Evolutionary conservation across 2,888 invertebrate genomes (phyloP).

Genomic region (Dioctria rufipes): DNA sequence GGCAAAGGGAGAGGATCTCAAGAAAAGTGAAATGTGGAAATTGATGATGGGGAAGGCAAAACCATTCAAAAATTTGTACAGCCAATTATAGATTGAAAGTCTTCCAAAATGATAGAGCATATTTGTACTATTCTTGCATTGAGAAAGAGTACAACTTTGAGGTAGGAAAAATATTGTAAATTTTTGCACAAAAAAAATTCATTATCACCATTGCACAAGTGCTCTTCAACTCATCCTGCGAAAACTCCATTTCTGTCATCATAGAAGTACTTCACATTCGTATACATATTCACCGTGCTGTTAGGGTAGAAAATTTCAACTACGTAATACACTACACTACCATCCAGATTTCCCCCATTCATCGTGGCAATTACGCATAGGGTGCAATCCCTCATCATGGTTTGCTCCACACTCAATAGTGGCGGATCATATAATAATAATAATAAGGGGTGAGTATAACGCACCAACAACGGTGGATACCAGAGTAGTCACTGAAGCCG

Average conservation of each 20-base stretch:
- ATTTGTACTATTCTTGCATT: too few relatives aligned
- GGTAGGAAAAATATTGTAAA: too few relatives aligned
- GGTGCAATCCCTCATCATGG: constrained; percentile 38
- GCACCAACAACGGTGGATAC: constrained; percentile 24
- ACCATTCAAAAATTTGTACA: too few relatives aligned
- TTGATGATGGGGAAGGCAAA: too few relatives aligned
- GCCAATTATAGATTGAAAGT: too few relatives aligned
- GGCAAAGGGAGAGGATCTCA: too few relatives aligned
- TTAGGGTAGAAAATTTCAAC: constrained; percentile 1
- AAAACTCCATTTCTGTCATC: constrained; percentile 11
- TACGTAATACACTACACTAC: constrained; percentile 37
- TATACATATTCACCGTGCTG: neutral
- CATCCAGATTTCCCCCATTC: constrained; percentile 38
- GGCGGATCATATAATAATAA: constrained; percentile 20
- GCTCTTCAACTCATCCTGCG: neutral
- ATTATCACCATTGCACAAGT: constrained; percentile 33
- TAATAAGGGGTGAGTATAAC: constrained; percentile 34
- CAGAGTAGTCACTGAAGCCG: constrained; percentile 27
- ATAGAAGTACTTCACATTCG: neutral
- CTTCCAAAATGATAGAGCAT: too few relatives aligned
- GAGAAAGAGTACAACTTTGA: too few relatives aligned
- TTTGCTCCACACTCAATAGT: constrained; percentile 44
- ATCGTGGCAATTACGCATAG: constrained; percentile 48
- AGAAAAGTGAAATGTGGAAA: too few relatives aligned
- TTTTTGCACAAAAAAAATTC: constrained; percentile 30